phyloP scores from a whole-genome alignment of 2,888 invertebrate species.

The Bedellia somnulentella region DNA sequence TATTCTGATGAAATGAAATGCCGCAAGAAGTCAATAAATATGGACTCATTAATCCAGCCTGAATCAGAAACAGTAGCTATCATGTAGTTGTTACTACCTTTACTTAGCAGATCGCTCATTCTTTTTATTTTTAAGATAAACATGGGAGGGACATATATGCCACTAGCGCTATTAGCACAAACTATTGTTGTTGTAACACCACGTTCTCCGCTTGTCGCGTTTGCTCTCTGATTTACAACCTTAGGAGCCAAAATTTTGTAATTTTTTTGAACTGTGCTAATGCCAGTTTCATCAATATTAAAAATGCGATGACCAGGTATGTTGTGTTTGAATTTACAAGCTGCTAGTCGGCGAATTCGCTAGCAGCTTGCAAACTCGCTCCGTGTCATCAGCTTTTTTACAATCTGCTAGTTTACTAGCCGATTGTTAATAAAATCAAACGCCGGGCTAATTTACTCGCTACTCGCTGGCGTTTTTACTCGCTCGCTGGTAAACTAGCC shows the following conservation, averaged over 20 bases:
- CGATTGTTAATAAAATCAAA: too few relatives aligned
- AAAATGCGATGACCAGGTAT: too few relatives aligned
- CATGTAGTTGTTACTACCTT: slow-evolving; percentile 13
- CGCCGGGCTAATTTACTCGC: too few relatives aligned
- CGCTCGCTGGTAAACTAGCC: too few relatives aligned
- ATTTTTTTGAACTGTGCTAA: slow-evolving; percentile 15
- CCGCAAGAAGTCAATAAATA: slow-evolving; percentile 16
- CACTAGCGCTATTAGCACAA: slow-evolving; percentile 21
- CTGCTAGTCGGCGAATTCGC: too few relatives aligned
- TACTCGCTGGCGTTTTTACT: too few relatives aligned
- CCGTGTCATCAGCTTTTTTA: too few relatives aligned
- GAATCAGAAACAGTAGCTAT: slow-evolving; percentile 13
- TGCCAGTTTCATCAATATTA: too few relatives aligned
- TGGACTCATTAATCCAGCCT: slow-evolving; percentile 16
- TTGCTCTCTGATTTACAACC: slow-evolving; percentile 20
- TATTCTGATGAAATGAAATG: slow-evolving; percentile 15
- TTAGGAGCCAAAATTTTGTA: slow-evolving; percentile 14
- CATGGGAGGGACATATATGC: slow-evolving; percentile 20
- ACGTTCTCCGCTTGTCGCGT: slow-evolving; percentile 18
- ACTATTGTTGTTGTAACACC: slow-evolving; percentile 18
- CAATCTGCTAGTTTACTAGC: too few relatives aligned
- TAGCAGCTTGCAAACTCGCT: too few relatives aligned
- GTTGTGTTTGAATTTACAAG: too few relatives aligned
- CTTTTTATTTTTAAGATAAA: slow-evolving; percentile 21
- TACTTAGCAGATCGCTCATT: slow-evolving; percentile 13